phyloP scores from a whole-genome alignment of 2,888 invertebrate species.

The Seladonia tumulorum region DNA sequence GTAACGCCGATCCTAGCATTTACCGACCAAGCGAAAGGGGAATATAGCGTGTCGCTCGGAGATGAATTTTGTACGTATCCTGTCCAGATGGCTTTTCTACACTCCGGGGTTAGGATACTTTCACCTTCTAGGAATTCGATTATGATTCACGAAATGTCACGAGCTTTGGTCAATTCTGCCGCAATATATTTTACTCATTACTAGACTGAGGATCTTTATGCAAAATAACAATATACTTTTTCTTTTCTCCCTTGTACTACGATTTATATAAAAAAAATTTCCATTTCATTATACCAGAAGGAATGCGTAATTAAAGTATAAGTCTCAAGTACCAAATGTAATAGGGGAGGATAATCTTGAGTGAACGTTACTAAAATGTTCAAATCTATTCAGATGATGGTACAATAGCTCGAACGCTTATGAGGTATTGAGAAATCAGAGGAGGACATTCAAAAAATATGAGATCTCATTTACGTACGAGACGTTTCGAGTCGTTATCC shows the following conservation, averaged over 20 bases:
- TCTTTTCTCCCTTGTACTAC: too few species aligned
- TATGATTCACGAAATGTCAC: constrained; percentile 17
- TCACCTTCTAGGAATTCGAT: constrained; percentile 29
- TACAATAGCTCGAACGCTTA: constrained; percentile 26
- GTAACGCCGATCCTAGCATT: constrained; percentile 51
- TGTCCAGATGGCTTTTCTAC: constrained; percentile 50
- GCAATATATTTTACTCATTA: neutral
- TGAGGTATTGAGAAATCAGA: constrained; percentile 10
- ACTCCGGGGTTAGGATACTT: constrained; percentile 35
- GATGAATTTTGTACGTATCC: constrained; percentile 55
- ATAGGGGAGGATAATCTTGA: neutral
- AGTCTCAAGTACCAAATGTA: constrained; percentile 11
- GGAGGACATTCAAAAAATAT: constrained; percentile 25
- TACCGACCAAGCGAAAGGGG: constrained; percentile 60
- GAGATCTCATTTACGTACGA: constrained; percentile 13
- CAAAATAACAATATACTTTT: too few species aligned
- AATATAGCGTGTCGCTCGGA: constrained; percentile 38
- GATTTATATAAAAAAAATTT: too few species aligned
- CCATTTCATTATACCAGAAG: neutral
- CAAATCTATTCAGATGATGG: constrained; percentile 25
- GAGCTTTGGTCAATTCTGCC: neutral
- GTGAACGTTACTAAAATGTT: constrained; percentile 24
- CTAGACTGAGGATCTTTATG: too few species aligned
- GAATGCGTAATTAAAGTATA: constrained; percentile 15
- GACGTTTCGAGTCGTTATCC: constrained; percentile 21